Evolutionary conservation across 30 jellyfish, hydroid and myxozoan species (phyloP), one percentile per base, ranked within the genome.

Genomic region (Rhopilema esculentum): DNA sequence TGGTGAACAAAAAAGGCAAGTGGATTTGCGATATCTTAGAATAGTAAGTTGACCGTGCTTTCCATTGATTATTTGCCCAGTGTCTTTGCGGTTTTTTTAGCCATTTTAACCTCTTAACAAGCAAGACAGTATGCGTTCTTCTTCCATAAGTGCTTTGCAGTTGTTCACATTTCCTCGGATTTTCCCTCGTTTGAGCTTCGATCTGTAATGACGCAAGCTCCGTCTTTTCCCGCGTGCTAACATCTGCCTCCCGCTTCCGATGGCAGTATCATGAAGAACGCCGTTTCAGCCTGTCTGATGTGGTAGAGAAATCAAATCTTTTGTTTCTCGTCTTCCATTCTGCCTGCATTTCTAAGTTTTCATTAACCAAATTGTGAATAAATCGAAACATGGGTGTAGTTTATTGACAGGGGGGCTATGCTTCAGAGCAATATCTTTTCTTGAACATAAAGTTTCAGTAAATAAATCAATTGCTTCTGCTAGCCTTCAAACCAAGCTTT

Each of bases 141-240:
- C n/a, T 72, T 69, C 78, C 63, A 29, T 79, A 12, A 79, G 80
- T 23, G 85, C 69, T 83, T 83, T 48, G 77, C 27, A 83, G 24
- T 69, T 64, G 75, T 18, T 16, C 70, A 69, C 68, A 69, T 83
- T 83, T 69, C 79, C 92, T 83, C 80, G 29, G 92, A 69, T 83
- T 67, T 69, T 49, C 92, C n/a, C n/a, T 64, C 77, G 63, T 61
- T 75, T 31, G 26, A 65, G 30, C 32, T 21, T 29, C 76, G 40
- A 0, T 66, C 27, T 65, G 18, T 1, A 12, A 26, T 18, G 32
- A 66, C 28, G 76, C 28, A 66, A 40, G 57, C 57, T 6, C 57
- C 57, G 57, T 6, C 57, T 40, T 40, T 40, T 40, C 12, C 57
- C 57, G 57, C 57, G 57, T 2, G 6, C 12, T 40, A 6, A 6